Evolutionary conservation across 1,140 invertebrate species (phyloP), one percentile per base, ranked within the genome.

Genomic region (Metaphire vulgaris): DNA sequence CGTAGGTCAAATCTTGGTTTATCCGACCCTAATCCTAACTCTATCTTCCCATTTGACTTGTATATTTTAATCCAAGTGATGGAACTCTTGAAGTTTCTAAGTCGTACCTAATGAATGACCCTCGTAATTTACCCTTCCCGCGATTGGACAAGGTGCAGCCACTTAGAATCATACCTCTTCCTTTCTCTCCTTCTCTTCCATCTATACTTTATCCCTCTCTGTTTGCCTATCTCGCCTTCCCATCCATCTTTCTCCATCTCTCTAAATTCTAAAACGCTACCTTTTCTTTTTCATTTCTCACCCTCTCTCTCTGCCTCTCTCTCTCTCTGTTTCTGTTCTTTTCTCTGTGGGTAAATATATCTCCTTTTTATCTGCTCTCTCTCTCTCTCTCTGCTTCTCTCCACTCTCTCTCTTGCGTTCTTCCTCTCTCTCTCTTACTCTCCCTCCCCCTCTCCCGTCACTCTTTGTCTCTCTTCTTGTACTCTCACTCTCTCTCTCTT

Each of bases 331-430:
- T 26, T 69, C 68, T 69, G 6, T 69, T 26, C 26, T 26, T 69
- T 26, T 69, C 69, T 70, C 69, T 70, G n/a, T 70, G n/a, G n/a
- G n/a, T 70, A 21, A 28, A 21, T 70, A 21, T 70, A 21, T 70
- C 69, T 70, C n/a, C 69, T 70, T 30, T 29, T 30, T 70, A 21
- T 70, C 69, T 70, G n/a, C 68, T 69, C 68, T 69, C 68, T 69
- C 68, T 69, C 69, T 70, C 69, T 70, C 69, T 70, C 69, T 70
- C 69, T 70, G n/a, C 31, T 30, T 70, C 69, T 70, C 69, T 70
- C 69, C 31, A n/a, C 69, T 70, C 69, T 29, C 69, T 70, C 69
- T 70, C 69, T 70, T 30, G n/a, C 69, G 16, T 30, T 70, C 69
- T 70, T 14, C 31, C 69, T 29, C 69, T 70, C 26, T 70, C 69